phyloP scores from a whole-genome alignment of 2,888 invertebrate genomes.

The Noctua comes region DNA sequence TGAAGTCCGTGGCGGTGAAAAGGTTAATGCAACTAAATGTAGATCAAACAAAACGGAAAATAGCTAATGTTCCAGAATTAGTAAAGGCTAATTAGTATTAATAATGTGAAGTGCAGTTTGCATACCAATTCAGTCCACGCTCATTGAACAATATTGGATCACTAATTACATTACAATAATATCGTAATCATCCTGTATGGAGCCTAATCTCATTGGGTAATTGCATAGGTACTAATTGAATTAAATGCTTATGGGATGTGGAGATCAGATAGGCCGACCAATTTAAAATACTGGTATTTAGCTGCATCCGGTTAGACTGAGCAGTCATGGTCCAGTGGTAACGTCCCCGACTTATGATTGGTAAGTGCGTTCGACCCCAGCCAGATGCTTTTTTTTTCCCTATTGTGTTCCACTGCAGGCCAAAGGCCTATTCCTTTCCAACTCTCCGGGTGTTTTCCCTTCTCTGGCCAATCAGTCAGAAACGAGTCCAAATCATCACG shows the following conservation, averaged over 20 bases:
- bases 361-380: no score
- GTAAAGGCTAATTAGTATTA: not conserved
- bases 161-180: conserved; percentile 12
- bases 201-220: not conserved
- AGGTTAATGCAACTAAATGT: not conserved
- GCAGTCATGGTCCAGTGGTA: no score
- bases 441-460: no score
- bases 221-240: not conserved
- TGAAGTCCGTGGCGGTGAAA: no score
- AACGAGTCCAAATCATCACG: no score
- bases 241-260: not conserved
- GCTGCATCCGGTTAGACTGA: no score
- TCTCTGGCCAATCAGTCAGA: no score
- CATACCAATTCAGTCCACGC: not conserved
- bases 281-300: not conserved
- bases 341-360: no score
- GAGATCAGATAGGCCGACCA: not conserved
- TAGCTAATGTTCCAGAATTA: not conserved
- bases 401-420: no score
- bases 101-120: not conserved
- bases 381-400: no score
- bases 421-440: no score
- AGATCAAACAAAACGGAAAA: not conserved
- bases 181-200: not conserved
- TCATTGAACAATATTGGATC: not conserved